Base-by-base conservation (phyloP, 2,888 invertebrate species). In the Drosophila anomalipes region DNA sequence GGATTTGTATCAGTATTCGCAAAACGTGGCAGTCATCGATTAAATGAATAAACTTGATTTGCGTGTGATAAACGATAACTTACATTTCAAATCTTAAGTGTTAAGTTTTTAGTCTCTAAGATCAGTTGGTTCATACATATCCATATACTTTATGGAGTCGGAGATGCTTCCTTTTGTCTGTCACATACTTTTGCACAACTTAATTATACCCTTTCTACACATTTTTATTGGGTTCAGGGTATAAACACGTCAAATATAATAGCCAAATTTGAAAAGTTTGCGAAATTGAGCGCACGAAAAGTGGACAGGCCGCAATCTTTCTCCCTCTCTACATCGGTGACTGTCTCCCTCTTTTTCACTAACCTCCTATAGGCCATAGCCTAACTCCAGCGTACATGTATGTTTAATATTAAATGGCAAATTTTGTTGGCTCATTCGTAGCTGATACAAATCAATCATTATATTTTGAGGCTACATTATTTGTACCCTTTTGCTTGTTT, bases 401-500 rank as follows among this genome's bases (percentile, higher is more conserved):
- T 89, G 84, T 66, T 76, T 89, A 83, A 61, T 73, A 62, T 52
- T 33, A 77, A 77, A 84, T 89, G 87, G 76, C 70, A 72, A 86
- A 64, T 74, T 80, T 77, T 81, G 78, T 77, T 78, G 30, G 86
- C 86, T 86, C 81, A 83, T 89, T 88, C 78, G 63, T 59, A 82
- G 83, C 89, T 72, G 87, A 87, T 87, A 87, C 77, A 90, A 87
- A 87, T 87, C 87, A 87, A 87, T 87, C 91, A 87, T 87, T 89
- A 87, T 83, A 70, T 56, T 75, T 77, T 49, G 86, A 66, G 82
- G 75, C 87, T 79, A 67, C 79, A 84, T 86, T 84, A 89, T 89
- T 87, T 77, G 82, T 87, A 86, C 89, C 88, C 89, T 88, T 90
- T 90, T 85, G 88, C 86, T 86, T 90, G 90, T 86, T 86, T 86